phyloP scores from a whole-genome alignment of 2,888 invertebrate genomes.

The Apoda limacodes region DNA sequence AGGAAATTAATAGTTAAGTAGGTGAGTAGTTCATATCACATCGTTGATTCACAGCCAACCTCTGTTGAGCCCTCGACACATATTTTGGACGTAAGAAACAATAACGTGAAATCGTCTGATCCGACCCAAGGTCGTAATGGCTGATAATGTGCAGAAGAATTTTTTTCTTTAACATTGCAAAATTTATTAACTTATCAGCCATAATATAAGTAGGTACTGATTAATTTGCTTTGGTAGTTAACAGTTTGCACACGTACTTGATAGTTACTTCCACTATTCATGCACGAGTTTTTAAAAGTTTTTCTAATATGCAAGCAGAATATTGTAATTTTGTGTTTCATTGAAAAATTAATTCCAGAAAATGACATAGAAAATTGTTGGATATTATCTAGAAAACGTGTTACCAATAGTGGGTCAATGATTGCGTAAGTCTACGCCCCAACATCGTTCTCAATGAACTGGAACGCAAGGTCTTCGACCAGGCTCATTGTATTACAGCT shows the following conservation, averaged over 20 bases:
- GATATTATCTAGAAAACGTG: slow-evolving; percentile 40
- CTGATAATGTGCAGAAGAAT: slow-evolving; percentile 40
- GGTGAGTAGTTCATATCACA: too few relatives aligned
- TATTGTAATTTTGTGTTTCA: too few relatives aligned
- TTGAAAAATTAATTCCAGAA: too few relatives aligned
- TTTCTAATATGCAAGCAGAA: too few relatives aligned
- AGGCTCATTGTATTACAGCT: slow-evolving; percentile 53
- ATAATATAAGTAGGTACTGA: slow-evolving; percentile 8
- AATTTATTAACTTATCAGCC: too few relatives aligned
- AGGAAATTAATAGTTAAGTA: slow-evolving; percentile 11
- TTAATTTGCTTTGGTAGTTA: too few relatives aligned
- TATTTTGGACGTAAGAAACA: slow-evolving; percentile 61
- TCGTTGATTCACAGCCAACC: too few relatives aligned
- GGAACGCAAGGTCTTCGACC: slow-evolving; percentile 66
- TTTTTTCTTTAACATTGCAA: too few relatives aligned
- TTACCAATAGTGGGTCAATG: slow-evolving; percentile 37
- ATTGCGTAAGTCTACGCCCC: slow-evolving; percentile 56
- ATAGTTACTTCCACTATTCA: too few relatives aligned
- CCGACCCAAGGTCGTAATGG: slow-evolving; percentile 49
- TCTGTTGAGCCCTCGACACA: slow-evolving; percentile 65
- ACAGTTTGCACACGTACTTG: too few relatives aligned
- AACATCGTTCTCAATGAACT: slow-evolving; percentile 57
- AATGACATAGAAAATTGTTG: too few relatives aligned
- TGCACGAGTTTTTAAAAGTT: too few relatives aligned
- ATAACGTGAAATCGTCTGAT: slow-evolving; percentile 62